These are phyloP conservation scores for Cremastinae sp. DNA, from an alignment of 2,888 invertebrate species.

Conservation along the genomic window DNA sequence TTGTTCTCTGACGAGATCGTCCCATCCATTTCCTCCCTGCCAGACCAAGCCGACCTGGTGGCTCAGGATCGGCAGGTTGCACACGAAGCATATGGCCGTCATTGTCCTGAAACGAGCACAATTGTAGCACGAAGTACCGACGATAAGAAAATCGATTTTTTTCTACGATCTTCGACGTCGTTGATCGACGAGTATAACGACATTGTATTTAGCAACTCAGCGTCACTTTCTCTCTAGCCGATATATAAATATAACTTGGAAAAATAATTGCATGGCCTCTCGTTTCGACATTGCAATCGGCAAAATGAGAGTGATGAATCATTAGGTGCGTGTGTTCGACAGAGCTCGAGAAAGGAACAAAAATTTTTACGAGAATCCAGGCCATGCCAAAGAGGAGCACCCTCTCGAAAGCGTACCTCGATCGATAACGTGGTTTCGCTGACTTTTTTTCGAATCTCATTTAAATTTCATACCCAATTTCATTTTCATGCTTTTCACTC, in stretches of 20 bases:
- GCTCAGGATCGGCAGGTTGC: slow-evolving; percentile 96
- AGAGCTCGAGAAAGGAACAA: background rate
- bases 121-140: slow-evolving; percentile 10
- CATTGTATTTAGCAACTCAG: slow-evolving; percentile 4
- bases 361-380: slow-evolving; percentile 71
- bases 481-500: background rate
- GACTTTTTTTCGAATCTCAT: background rate
- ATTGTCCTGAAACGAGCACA: slow-evolving; percentile 87
- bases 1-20: slow-evolving; percentile 93
- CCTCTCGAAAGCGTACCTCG: slow-evolving; percentile 48
- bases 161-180: background rate
- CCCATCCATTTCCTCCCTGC: slow-evolving; percentile 97
- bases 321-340: slow-evolving; percentile 71
- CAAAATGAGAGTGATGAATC: slow-evolving; percentile 62
- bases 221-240: slow-evolving; percentile 29
- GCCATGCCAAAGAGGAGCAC: slow-evolving; percentile 76
- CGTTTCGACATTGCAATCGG: slow-evolving; percentile 54
- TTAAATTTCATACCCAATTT: background rate
- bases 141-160: background rate
- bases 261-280: slow-evolving; percentile 15
- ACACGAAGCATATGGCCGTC: slow-evolving; percentile 97
- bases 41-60: slow-evolving; percentile 97
- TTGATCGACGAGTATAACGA: slow-evolving; percentile 14
- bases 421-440: slow-evolving; percentile 64
- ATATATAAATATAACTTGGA: slow-evolving; percentile 12